Evolutionary conservation across 2,797 vertebrate genomes (phyloP), one percentile per base, ranked within the genome.

Genomic region (Meriones psammophilus): DNA sequence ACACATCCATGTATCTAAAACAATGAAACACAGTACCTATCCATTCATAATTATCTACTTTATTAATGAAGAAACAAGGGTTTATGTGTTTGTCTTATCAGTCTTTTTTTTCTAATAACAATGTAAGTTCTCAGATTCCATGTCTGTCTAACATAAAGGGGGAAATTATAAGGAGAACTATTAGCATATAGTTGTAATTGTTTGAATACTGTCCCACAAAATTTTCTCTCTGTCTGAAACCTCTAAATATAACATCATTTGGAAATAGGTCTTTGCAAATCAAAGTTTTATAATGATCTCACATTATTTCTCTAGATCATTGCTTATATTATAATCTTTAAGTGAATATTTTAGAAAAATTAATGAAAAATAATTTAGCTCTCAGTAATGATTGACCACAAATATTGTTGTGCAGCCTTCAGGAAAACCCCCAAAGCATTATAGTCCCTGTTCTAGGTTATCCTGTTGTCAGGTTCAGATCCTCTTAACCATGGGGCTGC

Each of bases 221-320:
- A 54, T 64, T 54, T 92, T 83, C 46, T 79, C 22, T 76, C 13
- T 17, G 28, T 69, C n/a, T 81, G 22, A 3, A 81, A 74, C 33
- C 46, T 87, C 13, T 50, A 13, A 94, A 80, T 69, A 8, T n/a
- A 56, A 76, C 5, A 13, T 89, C 74, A 83, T 94, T 93, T 95
- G 77, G 36, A 91, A 97, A 94, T 73, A 81, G 73, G 46, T 66
- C n/a, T 85, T 85, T 86, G 9, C 42, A 78, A 46, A 10, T 60
- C 10, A 88, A 90, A 77, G 6, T 39, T 78, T 24, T 88, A 17
- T 26, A 60, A 24, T 62, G 54, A 22, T 42, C 22, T 54, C 56
- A 10, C 13, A 93, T 89, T 89, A 60, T 93, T 68, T 87, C 22
- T 58, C 46, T 7, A 58, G 2, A 36, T 71, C 66, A 8, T 15